These are phyloP conservation scores for Cydia splendana DNA, from an alignment of 1,140 invertebrate species.

Conservation along the genomic window DNA sequence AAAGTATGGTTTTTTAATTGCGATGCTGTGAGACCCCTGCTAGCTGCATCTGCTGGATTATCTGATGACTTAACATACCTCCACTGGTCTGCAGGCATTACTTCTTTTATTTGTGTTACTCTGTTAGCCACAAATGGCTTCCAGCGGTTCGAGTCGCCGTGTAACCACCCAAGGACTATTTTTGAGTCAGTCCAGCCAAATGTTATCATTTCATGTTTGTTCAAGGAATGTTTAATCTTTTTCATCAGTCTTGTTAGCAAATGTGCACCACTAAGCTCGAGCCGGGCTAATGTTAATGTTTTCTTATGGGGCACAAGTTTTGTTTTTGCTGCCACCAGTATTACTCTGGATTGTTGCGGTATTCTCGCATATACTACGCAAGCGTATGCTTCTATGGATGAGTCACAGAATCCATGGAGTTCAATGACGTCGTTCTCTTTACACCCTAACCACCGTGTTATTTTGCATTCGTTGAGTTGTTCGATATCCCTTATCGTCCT, in stretches of 20 bases:
- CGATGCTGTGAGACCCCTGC: constrained; percentile 37
- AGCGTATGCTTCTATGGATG: constrained; percentile 37
- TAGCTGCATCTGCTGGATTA: constrained; percentile 50
- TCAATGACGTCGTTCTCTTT: constrained; percentile 33
- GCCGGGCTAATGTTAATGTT: constrained; percentile 59
- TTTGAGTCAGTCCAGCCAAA: constrained; percentile 35
- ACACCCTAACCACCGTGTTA: constrained; percentile 35
- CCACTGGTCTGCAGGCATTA: constrained; percentile 40
- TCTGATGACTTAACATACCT: constrained; percentile 44
- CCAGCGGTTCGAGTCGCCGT: constrained; percentile 30
- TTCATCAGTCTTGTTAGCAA: constrained; percentile 55
- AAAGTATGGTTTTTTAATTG: constrained; percentile 38
- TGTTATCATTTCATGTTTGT: constrained; percentile 29
- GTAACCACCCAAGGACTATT: constrained; percentile 14
- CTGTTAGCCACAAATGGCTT: too few species aligned
- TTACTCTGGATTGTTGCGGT: constrained; percentile 26
- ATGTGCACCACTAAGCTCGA: constrained; percentile 71
- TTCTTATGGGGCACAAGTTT: constrained; percentile 69
- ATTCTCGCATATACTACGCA: constrained; percentile 45
- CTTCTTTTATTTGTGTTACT: constrained; percentile 51
- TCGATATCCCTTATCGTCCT: not conserved
- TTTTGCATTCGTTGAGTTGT: constrained; percentile 26
- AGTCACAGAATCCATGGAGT: constrained; percentile 40
- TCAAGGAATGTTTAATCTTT: constrained; percentile 39
- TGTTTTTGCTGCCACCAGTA: constrained; percentile 57